A percentile compares a stretch with the other conserved stretches of the same genome.
Conservation (phyloP, 2,797 vertebrate species). For the Enteromius anoplus region DNA sequence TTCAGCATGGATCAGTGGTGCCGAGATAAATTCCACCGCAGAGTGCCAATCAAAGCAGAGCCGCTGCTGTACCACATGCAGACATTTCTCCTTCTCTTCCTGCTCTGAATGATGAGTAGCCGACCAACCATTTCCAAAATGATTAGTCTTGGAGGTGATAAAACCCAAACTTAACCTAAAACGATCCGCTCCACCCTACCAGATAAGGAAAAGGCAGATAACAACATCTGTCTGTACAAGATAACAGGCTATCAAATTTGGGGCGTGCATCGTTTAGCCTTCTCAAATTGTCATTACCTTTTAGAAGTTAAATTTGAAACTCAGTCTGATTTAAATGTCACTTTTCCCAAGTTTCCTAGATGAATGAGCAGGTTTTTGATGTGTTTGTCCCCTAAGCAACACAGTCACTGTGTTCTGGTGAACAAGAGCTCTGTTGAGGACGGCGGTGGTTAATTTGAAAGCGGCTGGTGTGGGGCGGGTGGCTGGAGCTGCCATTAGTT, state of each 20-base stretch:
- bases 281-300: conserved; percentile 25
- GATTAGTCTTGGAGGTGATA: conserved; percentile 45
- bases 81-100: conserved; percentile 44
- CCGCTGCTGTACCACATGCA: conserved; percentile 57
- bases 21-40: conserved; percentile 44
- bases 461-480: conserved; percentile 34
- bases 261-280: conserved; percentile 13
- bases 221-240: conserved; percentile 46
- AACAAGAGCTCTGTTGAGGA: conserved; percentile 41
- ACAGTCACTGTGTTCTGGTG: conserved; percentile 34
- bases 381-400: conserved; percentile 33
- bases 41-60: conserved; percentile 61
- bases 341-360: neutral
- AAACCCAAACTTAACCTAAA: conserved; percentile 40
- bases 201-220: conserved; percentile 20
- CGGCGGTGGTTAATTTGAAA: conserved; percentile 51
- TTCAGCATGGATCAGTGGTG: conserved; percentile 57
- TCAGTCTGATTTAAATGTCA: conserved; percentile 9
- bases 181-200: conserved; percentile 10
- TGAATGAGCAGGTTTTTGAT: conserved; percentile 12
- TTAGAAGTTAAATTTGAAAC: conserved; percentile 15
- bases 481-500: conserved; percentile 47
- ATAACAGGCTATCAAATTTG: conserved; percentile 38
- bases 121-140: conserved; percentile 46
- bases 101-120: conserved; percentile 50